Evolutionary conservation across 30 jellyfish, hydroid and myxozoan species (phyloP).

Genomic region (Pseudorhiza aurosa): DNA sequence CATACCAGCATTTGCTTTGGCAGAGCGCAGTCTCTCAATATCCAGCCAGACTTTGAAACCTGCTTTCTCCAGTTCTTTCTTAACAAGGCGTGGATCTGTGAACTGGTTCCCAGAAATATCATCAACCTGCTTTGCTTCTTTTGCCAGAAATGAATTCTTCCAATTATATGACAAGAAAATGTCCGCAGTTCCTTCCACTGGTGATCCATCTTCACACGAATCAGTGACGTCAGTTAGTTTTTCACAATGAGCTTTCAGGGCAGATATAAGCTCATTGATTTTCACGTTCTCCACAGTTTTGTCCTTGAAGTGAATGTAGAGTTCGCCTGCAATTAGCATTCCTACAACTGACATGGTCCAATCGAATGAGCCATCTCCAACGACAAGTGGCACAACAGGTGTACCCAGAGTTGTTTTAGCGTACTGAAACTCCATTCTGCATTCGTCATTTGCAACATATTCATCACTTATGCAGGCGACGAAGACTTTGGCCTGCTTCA

Average conservation of each 20-base stretch:
- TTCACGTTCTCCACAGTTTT: slow-evolving; percentile 46
- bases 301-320: slow-evolving; percentile 77
- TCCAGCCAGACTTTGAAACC: slow-evolving; percentile 73
- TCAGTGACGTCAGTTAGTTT: neutral
- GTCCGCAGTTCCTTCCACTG: slow-evolving; percentile 24
- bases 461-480: slow-evolving; percentile 83
- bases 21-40: slow-evolving; percentile 65
- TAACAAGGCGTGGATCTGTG: slow-evolving; percentile 77
- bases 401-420: slow-evolving; percentile 62
- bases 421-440: slow-evolving; percentile 85
- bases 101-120: slow-evolving; percentile 41
- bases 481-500: slow-evolving; percentile 80
- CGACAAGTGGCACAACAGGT: slow-evolving; percentile 81
- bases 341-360: slow-evolving; percentile 79
- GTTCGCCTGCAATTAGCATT: slow-evolving; percentile 77
- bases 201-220: neutral
- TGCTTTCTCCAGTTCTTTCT: slow-evolving; percentile 39
- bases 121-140: slow-evolving; percentile 28
- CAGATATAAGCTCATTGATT: slow-evolving; percentile 18
- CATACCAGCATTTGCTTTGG: slow-evolving; percentile 64
- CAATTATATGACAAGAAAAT: slow-evolving; percentile 70
- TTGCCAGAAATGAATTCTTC: slow-evolving; percentile 68
- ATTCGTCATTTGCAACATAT: slow-evolving; percentile 65
- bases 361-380: slow-evolving; percentile 81
- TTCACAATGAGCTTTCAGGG: slow-evolving; percentile 31